These are phyloP conservation scores for Karalla daura DNA, from an alignment of 2,797 vertebrate species.

Conservation along the genomic window DNA sequence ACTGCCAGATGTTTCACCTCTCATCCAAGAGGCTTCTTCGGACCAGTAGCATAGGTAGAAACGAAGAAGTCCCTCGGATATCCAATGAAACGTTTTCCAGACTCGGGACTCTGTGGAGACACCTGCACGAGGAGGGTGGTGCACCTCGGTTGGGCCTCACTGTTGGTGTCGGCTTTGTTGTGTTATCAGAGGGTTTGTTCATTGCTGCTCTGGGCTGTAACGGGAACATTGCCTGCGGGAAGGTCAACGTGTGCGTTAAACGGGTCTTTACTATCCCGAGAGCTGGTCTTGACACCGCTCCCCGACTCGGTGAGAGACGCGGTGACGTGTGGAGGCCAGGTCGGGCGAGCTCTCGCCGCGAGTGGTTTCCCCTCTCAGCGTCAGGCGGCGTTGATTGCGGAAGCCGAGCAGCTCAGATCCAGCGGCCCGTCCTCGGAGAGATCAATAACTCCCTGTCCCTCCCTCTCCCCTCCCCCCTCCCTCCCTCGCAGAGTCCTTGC, in stretches of 20 bases:
- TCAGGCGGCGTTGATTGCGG: slow-evolving; percentile 1
- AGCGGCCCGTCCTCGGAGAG: slow-evolving; percentile 11
- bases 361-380: slow-evolving; percentile 5
- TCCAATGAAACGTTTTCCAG: too few relatives aligned
- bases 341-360: neutral
- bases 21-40: too few relatives aligned
- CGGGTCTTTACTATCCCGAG: neutral
- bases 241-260: neutral
- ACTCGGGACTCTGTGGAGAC: too few relatives aligned
- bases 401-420: slow-evolving; percentile 22
- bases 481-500: slow-evolving; percentile 82
- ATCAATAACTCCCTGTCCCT: slow-evolving; percentile 27
- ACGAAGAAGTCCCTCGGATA: too few relatives aligned
- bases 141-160: slow-evolving; percentile 22
- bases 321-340: neutral
- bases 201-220: neutral
- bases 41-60: too few relatives aligned
- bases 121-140: neutral
- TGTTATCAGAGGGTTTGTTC: neutral
- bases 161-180: neutral
- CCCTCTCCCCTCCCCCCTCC: slow-evolving; percentile 7
- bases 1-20: too few relatives aligned
- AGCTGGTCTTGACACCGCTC: too few relatives aligned
- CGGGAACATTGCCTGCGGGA: slow-evolving; percentile 5
- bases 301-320: too few relatives aligned